Conservation (phyloP, 2,888 invertebrate species). For the Opisthograptis luteolata region DNA sequence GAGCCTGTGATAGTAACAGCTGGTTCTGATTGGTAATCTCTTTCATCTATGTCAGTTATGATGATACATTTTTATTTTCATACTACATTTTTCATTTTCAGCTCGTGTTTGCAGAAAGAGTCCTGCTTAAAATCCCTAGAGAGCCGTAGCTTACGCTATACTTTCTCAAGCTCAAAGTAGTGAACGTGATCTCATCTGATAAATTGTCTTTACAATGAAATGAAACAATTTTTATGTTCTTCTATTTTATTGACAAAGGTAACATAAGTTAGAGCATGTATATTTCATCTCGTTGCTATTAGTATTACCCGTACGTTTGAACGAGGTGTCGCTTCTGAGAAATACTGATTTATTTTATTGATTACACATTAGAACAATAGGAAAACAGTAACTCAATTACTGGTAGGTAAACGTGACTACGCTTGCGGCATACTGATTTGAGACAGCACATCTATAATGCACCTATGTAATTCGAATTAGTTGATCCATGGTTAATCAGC, state of each 20-base stretch:
- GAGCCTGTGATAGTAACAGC: constrained; percentile 41
- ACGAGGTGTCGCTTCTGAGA: constrained; percentile 16
- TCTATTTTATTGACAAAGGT: too few relatives aligned
- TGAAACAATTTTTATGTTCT: too few relatives aligned
- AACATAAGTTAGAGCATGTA: too few relatives aligned
- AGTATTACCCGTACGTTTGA: constrained; percentile 10
- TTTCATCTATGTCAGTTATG: constrained; percentile 24
- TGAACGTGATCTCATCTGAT: too few relatives aligned
- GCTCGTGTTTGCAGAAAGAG: not conserved
- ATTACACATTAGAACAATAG: constrained; percentile 26
- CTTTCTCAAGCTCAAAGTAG: too few relatives aligned
- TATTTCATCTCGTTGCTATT: constrained; percentile 12
- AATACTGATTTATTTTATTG: constrained; percentile 25
- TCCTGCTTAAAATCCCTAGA: too few relatives aligned
- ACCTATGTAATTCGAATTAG: constrained; percentile 26
- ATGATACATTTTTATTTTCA: constrained; percentile 2
- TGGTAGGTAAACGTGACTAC: constrained; percentile 22
- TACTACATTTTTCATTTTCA: not conserved
- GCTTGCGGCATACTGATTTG: constrained; percentile 13
- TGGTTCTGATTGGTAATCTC: constrained; percentile 53
- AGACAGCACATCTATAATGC: not conserved
- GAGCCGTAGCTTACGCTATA: too few relatives aligned
- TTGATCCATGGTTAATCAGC: constrained; percentile 22
- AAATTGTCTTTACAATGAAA: too few relatives aligned
- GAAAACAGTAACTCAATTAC: constrained; percentile 28